Conservation (phyloP, 1,140 invertebrate genomes). For the Polyergus mexicanus region DNA sequence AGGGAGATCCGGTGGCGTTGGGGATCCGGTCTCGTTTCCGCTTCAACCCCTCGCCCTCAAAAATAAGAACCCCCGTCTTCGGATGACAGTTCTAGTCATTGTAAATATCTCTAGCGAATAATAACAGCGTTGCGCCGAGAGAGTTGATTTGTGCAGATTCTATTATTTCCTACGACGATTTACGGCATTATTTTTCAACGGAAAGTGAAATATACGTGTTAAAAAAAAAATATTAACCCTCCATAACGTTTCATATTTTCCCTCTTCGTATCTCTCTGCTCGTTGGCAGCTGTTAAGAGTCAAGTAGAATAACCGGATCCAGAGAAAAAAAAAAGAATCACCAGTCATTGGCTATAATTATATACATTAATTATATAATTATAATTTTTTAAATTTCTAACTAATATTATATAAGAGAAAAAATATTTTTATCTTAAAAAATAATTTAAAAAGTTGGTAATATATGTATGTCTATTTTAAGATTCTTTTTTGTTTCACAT, state of each 20-base stretch:
- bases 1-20: slow-evolving; percentile 17
- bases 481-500: not conserved
- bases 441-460: not conserved
- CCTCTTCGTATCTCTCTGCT: not conserved
- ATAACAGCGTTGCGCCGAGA: slow-evolving; percentile 82
- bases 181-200: slow-evolving; percentile 86
- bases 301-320: too few species aligned
- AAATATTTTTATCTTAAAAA: not conserved
- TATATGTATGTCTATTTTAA: not conserved
- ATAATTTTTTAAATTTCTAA: slow-evolving; percentile 17
- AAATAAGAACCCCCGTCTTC: slow-evolving; percentile 44
- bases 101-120: slow-evolving; percentile 82
- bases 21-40: not conserved
- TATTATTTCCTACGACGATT: slow-evolving; percentile 85
- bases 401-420: not conserved
- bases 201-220: slow-evolving; percentile 86
- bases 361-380: not conserved
- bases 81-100: slow-evolving; percentile 72
- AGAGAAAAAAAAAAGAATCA: not conserved
- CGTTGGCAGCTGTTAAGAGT: not conserved
- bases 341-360: not conserved
- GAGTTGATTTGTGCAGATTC: slow-evolving; percentile 86
- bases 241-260: not conserved
- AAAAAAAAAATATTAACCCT: slow-evolving; percentile 70
- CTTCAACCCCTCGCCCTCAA: slow-evolving; percentile 26